phyloP scores from a whole-genome alignment of 2,888 invertebrate species.

The Nemotelus nigrinus region DNA sequence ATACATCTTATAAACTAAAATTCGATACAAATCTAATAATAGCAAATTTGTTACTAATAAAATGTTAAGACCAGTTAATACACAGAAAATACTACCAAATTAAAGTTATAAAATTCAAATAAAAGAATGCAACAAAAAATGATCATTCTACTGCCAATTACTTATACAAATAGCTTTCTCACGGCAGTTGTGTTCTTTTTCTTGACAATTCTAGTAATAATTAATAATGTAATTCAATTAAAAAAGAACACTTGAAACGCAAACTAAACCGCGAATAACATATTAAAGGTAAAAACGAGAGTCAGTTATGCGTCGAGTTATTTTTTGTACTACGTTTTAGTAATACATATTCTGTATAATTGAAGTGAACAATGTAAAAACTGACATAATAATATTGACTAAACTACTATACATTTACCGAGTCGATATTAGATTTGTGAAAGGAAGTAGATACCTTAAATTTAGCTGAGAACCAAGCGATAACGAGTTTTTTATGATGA shows the following conservation, averaged over 20 bases:
- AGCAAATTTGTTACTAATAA: background rate
- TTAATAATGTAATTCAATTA: constrained; percentile 40
- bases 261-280: background rate
- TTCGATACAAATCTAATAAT: background rate
- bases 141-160: constrained; percentile 38
- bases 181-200: constrained; percentile 24
- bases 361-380: constrained; percentile 4
- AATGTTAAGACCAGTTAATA: background rate
- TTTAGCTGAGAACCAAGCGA: constrained; percentile 27
- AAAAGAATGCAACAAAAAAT: constrained; percentile 13
- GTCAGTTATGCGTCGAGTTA: constrained; percentile 46
- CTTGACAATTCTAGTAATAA: constrained; percentile 31
- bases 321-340: constrained; percentile 56
- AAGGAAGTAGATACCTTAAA: constrained; percentile 6
- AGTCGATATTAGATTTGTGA: constrained; percentile 46
- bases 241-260: constrained; percentile 47
- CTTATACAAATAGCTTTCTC: constrained; percentile 14
- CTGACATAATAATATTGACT: constrained; percentile 7
- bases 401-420: background rate
- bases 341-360: constrained; percentile 50
- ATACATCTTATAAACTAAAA: constrained; percentile 21
- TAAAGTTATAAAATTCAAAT: background rate
- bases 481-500: constrained; percentile 46
- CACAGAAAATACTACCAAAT: constrained; percentile 10
- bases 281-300: background rate